Conservation (phyloP, 2,797 vertebrate genomes). For the Dallia pectoralis region DNA sequence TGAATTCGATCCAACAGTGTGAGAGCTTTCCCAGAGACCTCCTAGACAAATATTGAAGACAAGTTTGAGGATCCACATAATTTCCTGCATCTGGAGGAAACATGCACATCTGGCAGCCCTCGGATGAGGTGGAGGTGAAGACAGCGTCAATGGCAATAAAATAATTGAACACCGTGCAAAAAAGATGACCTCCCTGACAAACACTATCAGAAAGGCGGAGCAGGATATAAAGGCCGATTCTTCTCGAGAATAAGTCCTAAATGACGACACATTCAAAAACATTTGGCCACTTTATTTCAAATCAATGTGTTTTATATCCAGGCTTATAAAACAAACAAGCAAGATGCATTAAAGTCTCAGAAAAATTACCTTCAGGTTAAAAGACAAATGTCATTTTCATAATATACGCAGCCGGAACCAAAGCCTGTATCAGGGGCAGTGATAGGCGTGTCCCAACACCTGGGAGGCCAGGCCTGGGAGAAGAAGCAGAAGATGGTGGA, state of each 20-base stretch:
- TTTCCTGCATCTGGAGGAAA: constrained; percentile 34
- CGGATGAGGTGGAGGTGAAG: constrained; percentile 31
- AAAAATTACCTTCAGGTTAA: background rate
- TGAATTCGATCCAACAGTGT: background rate
- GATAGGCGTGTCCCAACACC: constrained; percentile 13
- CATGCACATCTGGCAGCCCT: background rate
- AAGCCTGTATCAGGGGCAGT: constrained; percentile 6
- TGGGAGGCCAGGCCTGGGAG: background rate
- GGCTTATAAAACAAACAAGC: constrained; percentile 9
- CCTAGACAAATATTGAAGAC: constrained; percentile 20
- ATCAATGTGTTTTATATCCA: background rate
- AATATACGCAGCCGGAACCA: background rate
- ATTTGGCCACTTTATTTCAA: background rate
- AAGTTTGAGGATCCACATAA: constrained; percentile 34
- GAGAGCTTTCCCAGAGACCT: background rate
- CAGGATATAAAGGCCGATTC: constrained; percentile 11
- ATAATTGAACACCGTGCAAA: constrained; percentile 23
- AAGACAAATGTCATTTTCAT: background rate
- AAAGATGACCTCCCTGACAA: constrained; percentile 7
- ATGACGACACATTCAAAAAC: background rate
- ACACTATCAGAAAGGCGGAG: constrained; percentile 22
- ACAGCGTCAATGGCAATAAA: constrained; percentile 23
- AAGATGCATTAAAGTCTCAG: background rate
- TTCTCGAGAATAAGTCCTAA: background rate
- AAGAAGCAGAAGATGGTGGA: constrained; percentile 8